Conservation (phyloP, 2,888 invertebrate genomes). For the Trachelus tabidus region DNA sequence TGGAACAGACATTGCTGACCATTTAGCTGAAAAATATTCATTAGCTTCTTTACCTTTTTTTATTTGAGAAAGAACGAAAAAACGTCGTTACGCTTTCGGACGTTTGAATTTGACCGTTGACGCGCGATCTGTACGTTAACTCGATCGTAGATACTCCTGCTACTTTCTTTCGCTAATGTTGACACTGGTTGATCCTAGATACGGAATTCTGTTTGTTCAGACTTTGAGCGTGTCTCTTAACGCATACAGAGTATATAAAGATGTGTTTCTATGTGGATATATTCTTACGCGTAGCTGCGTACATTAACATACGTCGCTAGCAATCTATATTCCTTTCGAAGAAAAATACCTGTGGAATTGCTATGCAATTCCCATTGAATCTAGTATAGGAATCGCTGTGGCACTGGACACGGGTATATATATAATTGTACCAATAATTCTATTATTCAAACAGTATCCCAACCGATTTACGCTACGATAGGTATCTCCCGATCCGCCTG, state of each 20-base stretch:
- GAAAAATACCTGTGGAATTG: background rate
- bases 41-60: too few species aligned
- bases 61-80: background rate
- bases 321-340: background rate
- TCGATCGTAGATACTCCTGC: background rate
- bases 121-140: background rate
- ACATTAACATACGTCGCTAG: background rate
- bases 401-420: background rate
- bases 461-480: too few species aligned
- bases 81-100: background rate
- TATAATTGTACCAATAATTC: too few species aligned
- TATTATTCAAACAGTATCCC: too few species aligned
- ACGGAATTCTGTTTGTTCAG: background rate
- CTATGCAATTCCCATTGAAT: background rate
- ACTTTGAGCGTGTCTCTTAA: background rate
- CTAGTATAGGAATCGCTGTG: background rate
- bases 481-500: too few species aligned
- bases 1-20: background rate
- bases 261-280: background rate
- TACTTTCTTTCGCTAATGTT: background rate
- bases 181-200: background rate
- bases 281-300: background rate
- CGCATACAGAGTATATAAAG: background rate
- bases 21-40: background rate
- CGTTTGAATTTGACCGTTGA: too few species aligned